Evolutionary conservation across 1,140 invertebrate genomes (phyloP).

Genomic region (Scylla paramamosain): DNA sequence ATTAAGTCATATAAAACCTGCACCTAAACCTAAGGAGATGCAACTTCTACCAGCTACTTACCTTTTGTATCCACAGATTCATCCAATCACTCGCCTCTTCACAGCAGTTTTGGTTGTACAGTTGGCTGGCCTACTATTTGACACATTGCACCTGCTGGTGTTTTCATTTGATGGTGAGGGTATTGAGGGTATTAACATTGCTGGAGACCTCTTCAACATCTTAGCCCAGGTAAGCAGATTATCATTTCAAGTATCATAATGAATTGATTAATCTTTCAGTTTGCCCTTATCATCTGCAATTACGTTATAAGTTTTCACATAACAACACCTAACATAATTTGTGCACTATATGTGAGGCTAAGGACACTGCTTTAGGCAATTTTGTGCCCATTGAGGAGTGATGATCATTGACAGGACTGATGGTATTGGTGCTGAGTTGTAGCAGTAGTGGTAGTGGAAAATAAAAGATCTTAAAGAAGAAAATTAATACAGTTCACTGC

Average conservation of each 20-base stretch:
- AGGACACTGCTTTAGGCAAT: too few species aligned
- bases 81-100: constrained; percentile 95
- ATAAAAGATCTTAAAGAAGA: too few species aligned
- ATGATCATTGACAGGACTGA: too few species aligned
- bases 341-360: too few species aligned
- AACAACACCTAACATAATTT: too few species aligned
- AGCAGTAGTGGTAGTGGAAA: too few species aligned
- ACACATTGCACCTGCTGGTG: constrained; percentile 92
- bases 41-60: too few species aligned
- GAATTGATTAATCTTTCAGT: background rate
- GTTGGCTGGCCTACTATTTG: constrained; percentile 90
- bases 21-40: too few species aligned
- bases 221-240: constrained; percentile 88
- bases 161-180: constrained; percentile 95
- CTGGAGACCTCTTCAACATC: constrained; percentile 95
- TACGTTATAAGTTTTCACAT: background rate
- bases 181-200: constrained; percentile 88
- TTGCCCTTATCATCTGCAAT: background rate
- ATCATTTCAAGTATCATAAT: background rate
- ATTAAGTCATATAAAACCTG: too few species aligned
- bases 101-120: constrained; percentile 92
- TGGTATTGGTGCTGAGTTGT: too few species aligned
- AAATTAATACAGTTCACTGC: too few species aligned
- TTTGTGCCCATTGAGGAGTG: too few species aligned
- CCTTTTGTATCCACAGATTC: constrained; percentile 85